Base-by-base conservation (phyloP, 2,797 vertebrate species). In the Clarias laeviceps region DNA sequence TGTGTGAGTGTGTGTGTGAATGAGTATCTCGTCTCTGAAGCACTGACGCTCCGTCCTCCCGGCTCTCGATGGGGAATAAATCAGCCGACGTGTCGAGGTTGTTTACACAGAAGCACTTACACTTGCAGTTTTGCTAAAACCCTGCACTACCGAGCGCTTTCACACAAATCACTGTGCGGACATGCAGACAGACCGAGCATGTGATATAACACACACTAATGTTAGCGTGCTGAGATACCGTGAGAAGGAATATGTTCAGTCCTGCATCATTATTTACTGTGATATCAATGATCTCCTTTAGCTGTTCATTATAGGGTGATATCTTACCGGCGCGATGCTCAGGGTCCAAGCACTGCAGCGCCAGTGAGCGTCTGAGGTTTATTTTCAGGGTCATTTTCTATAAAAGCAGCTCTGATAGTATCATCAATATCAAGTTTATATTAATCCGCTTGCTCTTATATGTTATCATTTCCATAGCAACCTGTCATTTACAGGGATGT, bases 81-180 rank as follows among this genome's bases (percentile, higher is more conserved):
- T 17, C 84, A 81, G 78, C 40, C 62, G 70, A 73, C 29, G 50
- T 81, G 84, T 81, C 59, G 20, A 34, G 84, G 5, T 50, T 85
- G 84, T 85, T 85, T 85, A 85, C 70, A 81, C 3, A 81, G 78
- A 81, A 81, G 84, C 84, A 73, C 84, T 85, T 66, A 79, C 72
- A 32, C 83, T 61, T 62, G 77, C 59, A 64, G 77, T 40, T 79
- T 79, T 40, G 24, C 59, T 64, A 64, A 79, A 79, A 64, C n/a
- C 32, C 77, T 64, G 22, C 57, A 27, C 59, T 64, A 62, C 59
- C 18, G 32, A 61, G 57, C 57, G 6, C 57, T 27, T 62, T 79
- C 59, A 62, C 59, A 64, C 77, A 62, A n/a, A 64, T 45, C 76
- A 61, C 56, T 3, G 18, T 24, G 76, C 61, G 57, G 12, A 78